phyloP scores from a whole-genome alignment of 2,888 invertebrate species.

The Trichopoda pennipes region DNA sequence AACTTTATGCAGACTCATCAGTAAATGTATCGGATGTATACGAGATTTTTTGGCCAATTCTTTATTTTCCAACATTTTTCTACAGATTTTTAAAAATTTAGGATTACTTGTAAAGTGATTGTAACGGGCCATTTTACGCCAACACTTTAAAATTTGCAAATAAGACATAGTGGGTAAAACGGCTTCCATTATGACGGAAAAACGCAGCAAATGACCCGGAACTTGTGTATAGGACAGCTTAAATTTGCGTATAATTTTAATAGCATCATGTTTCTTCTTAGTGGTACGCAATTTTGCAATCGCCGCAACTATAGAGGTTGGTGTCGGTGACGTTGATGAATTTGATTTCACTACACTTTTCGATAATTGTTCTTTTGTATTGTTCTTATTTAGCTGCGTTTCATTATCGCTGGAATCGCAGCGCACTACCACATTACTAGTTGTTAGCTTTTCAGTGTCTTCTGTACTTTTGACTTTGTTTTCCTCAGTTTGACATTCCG shows the following conservation, averaged over 20 bases:
- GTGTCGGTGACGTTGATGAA: neutral
- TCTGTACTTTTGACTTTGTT: neutral
- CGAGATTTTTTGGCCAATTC: conserved; percentile 70
- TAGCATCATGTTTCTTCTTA: conserved; percentile 68
- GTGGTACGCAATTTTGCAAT: conserved; percentile 74
- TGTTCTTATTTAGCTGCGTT: neutral
- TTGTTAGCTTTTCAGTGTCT: neutral
- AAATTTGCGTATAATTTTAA: conserved; percentile 71
- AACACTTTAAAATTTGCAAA: conserved; percentile 73
- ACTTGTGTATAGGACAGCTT: conserved; percentile 74
- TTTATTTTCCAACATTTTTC: conserved; percentile 69
- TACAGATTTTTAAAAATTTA: conserved; percentile 67
- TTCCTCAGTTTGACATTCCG: neutral
- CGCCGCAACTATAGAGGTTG: conserved; percentile 61
- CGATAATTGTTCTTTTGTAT: neutral
- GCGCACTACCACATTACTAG: conserved; percentile 36
- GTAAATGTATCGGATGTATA: conserved; percentile 74
- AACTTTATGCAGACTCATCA: conserved; percentile 71
- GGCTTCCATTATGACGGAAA: conserved; percentile 70
- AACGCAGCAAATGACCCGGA: conserved; percentile 72
- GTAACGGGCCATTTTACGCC: conserved; percentile 71
- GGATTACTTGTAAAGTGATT: conserved; percentile 70
- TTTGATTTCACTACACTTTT: neutral
- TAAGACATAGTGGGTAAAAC: conserved; percentile 74
- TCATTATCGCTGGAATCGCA: neutral